Conservation (phyloP, 1,140 invertebrate genomes). For the Musca vetustissima region DNA sequence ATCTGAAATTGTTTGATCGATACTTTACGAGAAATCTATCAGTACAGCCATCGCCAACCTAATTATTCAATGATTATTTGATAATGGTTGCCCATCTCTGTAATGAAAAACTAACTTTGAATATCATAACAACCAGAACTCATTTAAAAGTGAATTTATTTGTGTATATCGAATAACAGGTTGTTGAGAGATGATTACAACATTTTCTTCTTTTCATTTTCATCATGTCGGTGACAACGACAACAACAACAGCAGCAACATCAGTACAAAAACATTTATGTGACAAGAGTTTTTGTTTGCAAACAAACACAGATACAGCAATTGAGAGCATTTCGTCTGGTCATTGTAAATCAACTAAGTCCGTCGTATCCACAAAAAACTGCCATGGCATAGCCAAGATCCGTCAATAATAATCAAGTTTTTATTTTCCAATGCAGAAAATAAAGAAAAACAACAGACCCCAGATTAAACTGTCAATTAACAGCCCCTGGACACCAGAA, state of each 20-base stretch:
- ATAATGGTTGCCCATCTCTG: neutral
- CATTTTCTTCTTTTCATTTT: conserved; percentile 12
- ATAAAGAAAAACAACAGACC: neutral
- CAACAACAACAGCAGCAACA: conserved; percentile 2
- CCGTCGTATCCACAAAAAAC: conserved; percentile 1
- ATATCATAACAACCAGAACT: conserved; percentile 12
- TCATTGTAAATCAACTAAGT: neutral
- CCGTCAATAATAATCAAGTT: no score
- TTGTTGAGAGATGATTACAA: conserved; percentile 21
- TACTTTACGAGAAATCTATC: no score
- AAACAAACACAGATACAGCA: neutral
- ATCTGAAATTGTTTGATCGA: no score
- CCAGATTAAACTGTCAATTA: conserved; percentile 23
- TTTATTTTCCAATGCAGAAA: no score
- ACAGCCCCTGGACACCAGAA: neutral
- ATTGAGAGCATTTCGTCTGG: neutral
- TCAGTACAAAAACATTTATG: neutral
- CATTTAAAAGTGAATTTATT: conserved; percentile 17
- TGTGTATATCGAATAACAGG: conserved; percentile 4
- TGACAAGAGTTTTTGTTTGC: neutral
- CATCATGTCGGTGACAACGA: neutral
- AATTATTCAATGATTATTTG: no score
- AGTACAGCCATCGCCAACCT: no score
- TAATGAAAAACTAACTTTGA: neutral
- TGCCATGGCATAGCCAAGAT: neutral